Conservation (phyloP, 2,113 vertebrate genomes). For the Rhynchomys soricoides region DNA sequence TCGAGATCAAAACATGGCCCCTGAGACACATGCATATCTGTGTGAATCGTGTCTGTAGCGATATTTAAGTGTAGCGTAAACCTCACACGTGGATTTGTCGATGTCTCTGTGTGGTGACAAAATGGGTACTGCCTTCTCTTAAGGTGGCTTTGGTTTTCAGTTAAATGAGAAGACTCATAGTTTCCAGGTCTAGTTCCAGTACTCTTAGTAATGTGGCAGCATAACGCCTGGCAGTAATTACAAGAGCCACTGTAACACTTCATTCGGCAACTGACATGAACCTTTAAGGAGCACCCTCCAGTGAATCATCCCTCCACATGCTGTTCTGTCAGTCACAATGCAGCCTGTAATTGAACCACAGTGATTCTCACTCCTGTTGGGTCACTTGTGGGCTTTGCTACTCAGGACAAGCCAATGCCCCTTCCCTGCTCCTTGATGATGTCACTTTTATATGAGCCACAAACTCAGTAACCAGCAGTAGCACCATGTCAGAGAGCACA, state of each 20-base stretch:
- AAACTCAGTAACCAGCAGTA: background rate
- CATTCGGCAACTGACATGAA: background rate
- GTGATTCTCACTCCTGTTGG: background rate
- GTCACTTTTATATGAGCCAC: background rate
- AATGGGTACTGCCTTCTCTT: background rate
- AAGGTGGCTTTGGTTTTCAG: background rate
- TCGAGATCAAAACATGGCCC: background rate
- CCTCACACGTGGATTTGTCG: background rate
- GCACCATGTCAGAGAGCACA: accelerated
- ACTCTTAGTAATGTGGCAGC: too few relatives aligned
- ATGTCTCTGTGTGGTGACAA: background rate
- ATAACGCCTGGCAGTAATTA: background rate
- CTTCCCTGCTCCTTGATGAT: background rate
- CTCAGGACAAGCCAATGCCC: too few relatives aligned
- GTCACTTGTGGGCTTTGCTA: accelerated
- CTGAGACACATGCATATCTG: background rate
- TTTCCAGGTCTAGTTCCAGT: background rate
- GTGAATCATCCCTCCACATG: accelerated
- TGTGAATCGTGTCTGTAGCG: background rate
- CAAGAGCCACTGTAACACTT: background rate
- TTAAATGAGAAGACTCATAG: background rate
- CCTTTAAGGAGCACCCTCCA: background rate
- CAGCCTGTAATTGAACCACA: too few relatives aligned
- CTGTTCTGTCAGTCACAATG: background rate
- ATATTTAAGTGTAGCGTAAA: background rate